Evolutionary conservation across 2,797 vertebrate species (phyloP), one percentile per base, ranked within the genome.

Genomic region (Liparis tanakae): DNA sequence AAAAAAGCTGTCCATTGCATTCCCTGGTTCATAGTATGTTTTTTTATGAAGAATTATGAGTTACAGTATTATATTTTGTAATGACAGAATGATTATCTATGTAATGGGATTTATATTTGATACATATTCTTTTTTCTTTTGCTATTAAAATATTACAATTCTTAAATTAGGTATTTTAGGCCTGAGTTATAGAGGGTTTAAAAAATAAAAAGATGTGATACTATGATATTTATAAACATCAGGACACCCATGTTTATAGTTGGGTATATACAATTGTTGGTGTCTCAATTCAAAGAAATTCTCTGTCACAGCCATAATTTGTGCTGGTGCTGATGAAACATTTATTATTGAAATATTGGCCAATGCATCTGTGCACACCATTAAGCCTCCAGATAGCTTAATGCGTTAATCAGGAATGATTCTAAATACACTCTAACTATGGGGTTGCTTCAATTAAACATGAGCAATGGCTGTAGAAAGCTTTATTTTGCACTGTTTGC

Each of bases 361-460:
- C 22, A 25, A n/a, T 37, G 59, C 41, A 73, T 50, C 62, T 66
- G 64, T 22, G 18, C 72, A 58, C 9, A n/a, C 30, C 6, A 46
- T 78, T 63, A 58, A 13, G 69, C 17, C 44, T 68, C 64, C 69
- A 75, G 50, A 74, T 73, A 77, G 50, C 43, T 59, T 66, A 18
- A 82, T 54, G 44, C 55, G 39, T 56, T 55, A 30, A 67, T 79
- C 53, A 80, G 65, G n/a, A 41, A 37, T 63, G 36, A 66, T 80
- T 67, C 22, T 25, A 20, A 68, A 51, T 22, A 70, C 36, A 13
- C 25, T 67, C 34, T 30, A 17, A 66, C 25, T 64, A 54, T 30
- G 18, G 62, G 7, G 13, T 1, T 12, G 25, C 14, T 60, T 76
- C 34, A 64, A 36, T 70, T 70, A 18, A 8, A 63, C 54, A 68